phyloP scores from a whole-genome alignment of 1,140 invertebrate species.

The Drosophila bocki region DNA sequence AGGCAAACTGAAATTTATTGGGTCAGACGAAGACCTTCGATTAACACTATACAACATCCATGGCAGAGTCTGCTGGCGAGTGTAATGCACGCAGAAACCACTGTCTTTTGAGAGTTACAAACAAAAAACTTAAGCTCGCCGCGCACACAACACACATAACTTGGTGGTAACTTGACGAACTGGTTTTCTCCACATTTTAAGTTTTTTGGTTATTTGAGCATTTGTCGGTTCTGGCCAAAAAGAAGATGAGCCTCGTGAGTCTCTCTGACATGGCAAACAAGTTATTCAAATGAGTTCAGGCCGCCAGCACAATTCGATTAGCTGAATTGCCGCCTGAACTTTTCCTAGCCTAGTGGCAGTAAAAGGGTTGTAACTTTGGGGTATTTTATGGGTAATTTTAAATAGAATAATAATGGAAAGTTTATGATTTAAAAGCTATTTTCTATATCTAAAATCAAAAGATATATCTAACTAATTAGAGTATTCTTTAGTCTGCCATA shows the following conservation, averaged over 20 bases:
- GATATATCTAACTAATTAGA: not conserved
- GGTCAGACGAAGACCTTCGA: constrained; percentile 70
- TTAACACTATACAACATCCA: constrained; percentile 51
- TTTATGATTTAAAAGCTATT: not conserved
- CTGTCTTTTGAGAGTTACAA: constrained; percentile 42
- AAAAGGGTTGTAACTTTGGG: constrained; percentile 16
- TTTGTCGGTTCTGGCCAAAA: constrained; percentile 67
- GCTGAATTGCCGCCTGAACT: constrained; percentile 56
- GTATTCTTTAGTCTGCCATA: not conserved
- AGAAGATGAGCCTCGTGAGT: constrained; percentile 64
- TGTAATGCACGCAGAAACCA: constrained; percentile 44
- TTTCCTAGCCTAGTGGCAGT: constrained; percentile 50
- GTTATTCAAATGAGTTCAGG: constrained; percentile 77
- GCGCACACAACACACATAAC: constrained; percentile 58
- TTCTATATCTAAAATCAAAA: not conserved
- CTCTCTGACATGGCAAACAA: constrained; percentile 56
- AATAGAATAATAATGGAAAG: not conserved
- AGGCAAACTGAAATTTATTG: constrained; percentile 59
- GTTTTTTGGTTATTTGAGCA: constrained; percentile 54
- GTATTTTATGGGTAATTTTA: not conserved
- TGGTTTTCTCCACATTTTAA: constrained; percentile 64
- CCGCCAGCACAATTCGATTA: constrained; percentile 66
- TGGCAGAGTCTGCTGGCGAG: constrained; percentile 25
- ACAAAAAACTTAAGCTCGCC: constrained; percentile 34
- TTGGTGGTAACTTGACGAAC: constrained; percentile 72